Evolutionary conservation across 2,113 vertebrate species (phyloP).

Genomic region (Tautogolabrus adspersus): DNA sequence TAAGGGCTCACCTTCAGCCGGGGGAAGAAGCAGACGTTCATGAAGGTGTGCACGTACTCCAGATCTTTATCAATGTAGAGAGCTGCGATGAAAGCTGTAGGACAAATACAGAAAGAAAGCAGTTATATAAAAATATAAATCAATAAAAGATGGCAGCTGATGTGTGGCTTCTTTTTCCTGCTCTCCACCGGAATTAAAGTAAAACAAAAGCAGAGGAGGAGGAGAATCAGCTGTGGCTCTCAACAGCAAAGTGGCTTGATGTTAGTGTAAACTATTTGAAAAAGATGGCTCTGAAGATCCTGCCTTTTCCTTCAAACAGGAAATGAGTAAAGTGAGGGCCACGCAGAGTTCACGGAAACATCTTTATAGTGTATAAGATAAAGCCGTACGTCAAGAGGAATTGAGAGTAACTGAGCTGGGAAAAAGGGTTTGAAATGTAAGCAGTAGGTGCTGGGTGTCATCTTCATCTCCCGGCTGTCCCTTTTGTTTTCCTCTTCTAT

Average conservation of each 20-base stretch:
- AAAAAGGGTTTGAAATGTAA: slow-evolving; percentile 6
- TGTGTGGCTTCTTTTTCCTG: background rate
- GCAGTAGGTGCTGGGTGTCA: slow-evolving; percentile 44
- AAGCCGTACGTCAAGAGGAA: slow-evolving; percentile 40
- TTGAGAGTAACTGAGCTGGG: slow-evolving; percentile 16
- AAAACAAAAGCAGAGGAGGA: slow-evolving; percentile 15
- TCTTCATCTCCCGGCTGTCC: slow-evolving; percentile 33
- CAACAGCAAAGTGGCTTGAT: background rate
- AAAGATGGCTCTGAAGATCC: background rate
- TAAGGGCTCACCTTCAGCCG: slow-evolving; percentile 88
- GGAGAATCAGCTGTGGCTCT: background rate
- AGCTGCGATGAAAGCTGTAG: slow-evolving; percentile 95
- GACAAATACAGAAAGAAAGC: background rate
- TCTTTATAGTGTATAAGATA: slow-evolving; percentile 27
- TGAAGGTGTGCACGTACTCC: slow-evolving; percentile 98
- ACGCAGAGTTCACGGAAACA: slow-evolving; percentile 50
- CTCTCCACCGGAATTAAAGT: slow-evolving; percentile 1
- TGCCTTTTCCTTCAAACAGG: slow-evolving; percentile 26
- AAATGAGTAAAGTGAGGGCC: slow-evolving; percentile 37
- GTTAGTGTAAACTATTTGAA: slow-evolving; percentile 23
- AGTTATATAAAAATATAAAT: background rate
- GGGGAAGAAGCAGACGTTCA: slow-evolving; percentile 99
- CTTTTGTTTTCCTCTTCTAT: slow-evolving; percentile 54
- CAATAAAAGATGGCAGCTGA: background rate
- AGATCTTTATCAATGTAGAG: slow-evolving; percentile 98